Base-by-base conservation (phyloP, 2,888 invertebrate species). In the Plebejus anna region DNA sequence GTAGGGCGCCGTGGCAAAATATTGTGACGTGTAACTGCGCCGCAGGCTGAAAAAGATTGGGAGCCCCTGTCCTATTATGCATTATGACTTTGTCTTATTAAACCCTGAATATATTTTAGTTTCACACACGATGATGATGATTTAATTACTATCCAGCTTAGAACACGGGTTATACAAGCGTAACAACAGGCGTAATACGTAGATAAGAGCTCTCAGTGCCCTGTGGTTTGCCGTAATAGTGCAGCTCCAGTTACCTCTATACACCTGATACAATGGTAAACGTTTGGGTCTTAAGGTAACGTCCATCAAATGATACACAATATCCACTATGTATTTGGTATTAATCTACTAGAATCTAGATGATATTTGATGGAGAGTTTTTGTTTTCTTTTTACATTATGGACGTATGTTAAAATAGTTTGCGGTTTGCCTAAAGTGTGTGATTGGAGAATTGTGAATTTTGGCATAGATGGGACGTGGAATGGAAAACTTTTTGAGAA, bases 121-220 rank as follows among this genome's bases (percentile, higher is more conserved):
- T 28, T 4, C 22, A 22, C 3, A 22, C 28, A 11, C 28, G 61
- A 66, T 32, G 66, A 32, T 66, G 66, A 66, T 36, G 13, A 32
- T 36, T 36, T 36, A 66, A 66, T 66, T 13, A 1, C 32, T 66
- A 32, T 66, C 36, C 32, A 32, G 66, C 32, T 66, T 66, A 66
- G 66, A 66, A 66, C 32, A 66, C 13, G 4, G 70, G 38, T 47
- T 47, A n/a, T 42, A 42, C 42, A 72, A 72, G 47, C 47, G 72
- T n/a, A 79, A 81, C 78, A 77, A 79, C 77, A 78, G 76, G 76
- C 78, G 78, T 81, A 79, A 80, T 80, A 79, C 78, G 80, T 75
- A 81, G 81, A 81, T 81, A 80, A 80, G 81, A 78, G 75, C 77
- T 78, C 28, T 51, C 78, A 78, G 76, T 76, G 81, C 76, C 79